Percentiles rank a stretch among this genome's conserved stretches.
These are phyloP conservation scores for Ambastaia sidthimunki DNA, from an alignment of 2,797 vertebrate species.

Conservation along the genomic window DNA sequence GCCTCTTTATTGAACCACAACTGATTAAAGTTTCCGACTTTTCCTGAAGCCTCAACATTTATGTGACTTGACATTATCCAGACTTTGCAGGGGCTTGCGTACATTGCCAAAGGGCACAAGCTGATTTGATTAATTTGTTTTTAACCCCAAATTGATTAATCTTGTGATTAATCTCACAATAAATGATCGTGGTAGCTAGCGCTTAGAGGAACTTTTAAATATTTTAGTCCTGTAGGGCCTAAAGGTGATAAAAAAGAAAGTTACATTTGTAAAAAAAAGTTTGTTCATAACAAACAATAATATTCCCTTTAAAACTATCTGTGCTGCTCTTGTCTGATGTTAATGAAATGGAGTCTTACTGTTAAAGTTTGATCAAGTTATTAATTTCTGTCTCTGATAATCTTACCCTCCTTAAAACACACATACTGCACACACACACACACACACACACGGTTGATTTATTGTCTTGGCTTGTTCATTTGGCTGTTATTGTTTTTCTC, in stretches of 20 bases:
- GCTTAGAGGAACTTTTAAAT: constrained; percentile 20
- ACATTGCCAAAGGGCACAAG: constrained; percentile 46
- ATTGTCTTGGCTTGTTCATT: constrained; percentile 1
- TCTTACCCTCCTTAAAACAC: not conserved
- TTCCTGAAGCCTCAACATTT: constrained; percentile 5
- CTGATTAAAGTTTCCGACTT: not conserved
- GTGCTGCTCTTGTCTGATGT: not conserved
- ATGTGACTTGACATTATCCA: constrained; percentile 25
- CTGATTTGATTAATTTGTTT: constrained; percentile 52
- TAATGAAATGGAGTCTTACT: constrained; percentile 26
- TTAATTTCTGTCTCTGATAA: not conserved
- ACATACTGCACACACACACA: not conserved
- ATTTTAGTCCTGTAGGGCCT: constrained; percentile 21
- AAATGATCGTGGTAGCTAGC: constrained; percentile 18
- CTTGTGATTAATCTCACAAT: constrained; percentile 32
- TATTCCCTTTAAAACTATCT: not conserved
- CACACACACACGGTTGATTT: not conserved
- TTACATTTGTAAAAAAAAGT: constrained; percentile 7
- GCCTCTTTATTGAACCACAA: constrained; percentile 13
- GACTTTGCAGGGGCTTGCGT: constrained; percentile 36
- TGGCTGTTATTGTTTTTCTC: not conserved
- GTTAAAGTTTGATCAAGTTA: not conserved
- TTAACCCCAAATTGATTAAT: constrained; percentile 33
- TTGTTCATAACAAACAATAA: constrained; percentile 32
- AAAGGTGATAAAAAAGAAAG: too few species aligned